phyloP scores from a whole-genome alignment of 1,140 invertebrate species.

The Coelopa frigida region DNA sequence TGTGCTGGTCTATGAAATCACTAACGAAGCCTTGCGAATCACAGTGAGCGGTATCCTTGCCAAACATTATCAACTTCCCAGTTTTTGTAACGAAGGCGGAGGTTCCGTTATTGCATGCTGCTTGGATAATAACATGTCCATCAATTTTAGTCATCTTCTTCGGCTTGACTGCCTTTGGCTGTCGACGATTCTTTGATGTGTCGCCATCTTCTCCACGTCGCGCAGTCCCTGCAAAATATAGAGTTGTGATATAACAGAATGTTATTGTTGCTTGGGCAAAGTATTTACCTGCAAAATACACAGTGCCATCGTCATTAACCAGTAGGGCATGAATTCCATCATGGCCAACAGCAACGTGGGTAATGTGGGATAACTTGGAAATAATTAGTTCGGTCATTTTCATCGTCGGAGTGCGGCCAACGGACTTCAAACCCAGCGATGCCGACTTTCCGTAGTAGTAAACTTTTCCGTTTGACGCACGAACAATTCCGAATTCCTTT shows the following conservation, averaged over 20 bases:
- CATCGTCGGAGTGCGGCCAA: slow-evolving; percentile 49
- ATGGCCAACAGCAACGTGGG: slow-evolving; percentile 80
- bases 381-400: slow-evolving; percentile 71
- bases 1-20: slow-evolving; percentile 69
- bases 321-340: slow-evolving; percentile 87
- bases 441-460: slow-evolving; percentile 72
- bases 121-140: slow-evolving; percentile 69
- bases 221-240: slow-evolving; percentile 71
- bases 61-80: slow-evolving; percentile 87
- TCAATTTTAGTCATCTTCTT: slow-evolving; percentile 90
- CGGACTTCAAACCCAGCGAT: slow-evolving; percentile 45
- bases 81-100: slow-evolving; percentile 85
- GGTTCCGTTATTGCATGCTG: slow-evolving; percentile 90
- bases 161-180: slow-evolving; percentile 84
- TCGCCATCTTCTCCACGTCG: slow-evolving; percentile 94
- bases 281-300: slow-evolving; percentile 65
- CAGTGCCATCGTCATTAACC: slow-evolving; percentile 81
- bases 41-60: slow-evolving; percentile 87
- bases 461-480: slow-evolving; percentile 67
- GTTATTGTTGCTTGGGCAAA: too few relatives aligned
- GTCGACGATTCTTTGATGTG: slow-evolving; percentile 70
- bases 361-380: slow-evolving; percentile 67
- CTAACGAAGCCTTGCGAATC: slow-evolving; percentile 64
- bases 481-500: slow-evolving; percentile 75
- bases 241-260: background rate